Conservation (phyloP, 2,797 vertebrate species). For the Carduelis carduelis region DNA sequence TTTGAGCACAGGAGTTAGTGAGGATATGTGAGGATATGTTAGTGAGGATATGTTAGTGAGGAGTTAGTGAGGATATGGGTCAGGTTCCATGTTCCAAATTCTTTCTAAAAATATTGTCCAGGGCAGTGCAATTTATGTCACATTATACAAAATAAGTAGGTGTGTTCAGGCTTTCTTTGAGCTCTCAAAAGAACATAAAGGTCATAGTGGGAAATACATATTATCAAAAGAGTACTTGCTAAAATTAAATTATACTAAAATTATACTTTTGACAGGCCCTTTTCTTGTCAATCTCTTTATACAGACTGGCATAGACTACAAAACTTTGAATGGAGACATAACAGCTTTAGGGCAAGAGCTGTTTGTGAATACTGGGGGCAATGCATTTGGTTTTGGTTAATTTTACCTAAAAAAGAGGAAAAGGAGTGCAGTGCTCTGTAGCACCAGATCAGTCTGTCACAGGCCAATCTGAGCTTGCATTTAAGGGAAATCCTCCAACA, state of each 20-base stretch:
- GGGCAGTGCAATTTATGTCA: background rate
- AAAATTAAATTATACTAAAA: too few relatives aligned
- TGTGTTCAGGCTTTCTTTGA: background rate
- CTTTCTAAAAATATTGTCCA: background rate
- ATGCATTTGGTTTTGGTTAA: background rate
- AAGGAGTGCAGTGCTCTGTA: background rate
- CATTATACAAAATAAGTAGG: background rate
- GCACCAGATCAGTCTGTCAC: background rate
- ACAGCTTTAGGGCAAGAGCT: background rate
- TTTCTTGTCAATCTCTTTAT: background rate
- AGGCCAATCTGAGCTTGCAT: background rate
- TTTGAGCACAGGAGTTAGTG: background rate
- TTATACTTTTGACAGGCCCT: background rate
- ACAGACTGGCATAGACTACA: background rate
- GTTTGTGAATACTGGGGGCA: background rate
- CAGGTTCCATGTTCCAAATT: background rate
- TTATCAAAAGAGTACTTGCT: background rate
- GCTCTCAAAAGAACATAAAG: background rate
- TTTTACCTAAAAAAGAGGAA: background rate
- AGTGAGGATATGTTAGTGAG: too few relatives aligned
- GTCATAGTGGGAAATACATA: background rate
- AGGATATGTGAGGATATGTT: too few relatives aligned
- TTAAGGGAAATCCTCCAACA: slow-evolving; percentile 2
- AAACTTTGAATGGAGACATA: background rate
- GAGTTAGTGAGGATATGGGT: background rate